Base-by-base conservation (phyloP, 2,797 vertebrate species). In the Cercopithecus petaurista region DNA sequence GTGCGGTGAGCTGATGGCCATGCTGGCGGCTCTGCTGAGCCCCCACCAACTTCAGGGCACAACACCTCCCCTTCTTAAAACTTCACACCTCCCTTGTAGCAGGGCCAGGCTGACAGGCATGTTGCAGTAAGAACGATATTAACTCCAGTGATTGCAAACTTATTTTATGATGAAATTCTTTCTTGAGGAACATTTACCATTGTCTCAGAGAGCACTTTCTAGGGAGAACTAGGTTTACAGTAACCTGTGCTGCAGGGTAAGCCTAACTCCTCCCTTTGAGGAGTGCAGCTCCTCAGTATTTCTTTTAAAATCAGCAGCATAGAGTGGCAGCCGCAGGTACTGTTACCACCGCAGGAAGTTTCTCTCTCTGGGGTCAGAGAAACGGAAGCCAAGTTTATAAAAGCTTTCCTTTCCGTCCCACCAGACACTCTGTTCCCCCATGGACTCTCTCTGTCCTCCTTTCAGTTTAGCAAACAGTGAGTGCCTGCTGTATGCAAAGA, bases 281-380 rank as follows among this genome's bases (percentile, higher is more conserved):
- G 13, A 64, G 13, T 14, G 28, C 59, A 64, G 59, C 28, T 64
- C 13, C 13, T 64, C 28, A 5, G 28, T 64, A 33, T 33, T 36
- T 72, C 19, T 39, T 39, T 39, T 39, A 3, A 19, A 72, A 21
- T 17, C 19, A 22, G 19, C n/a, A 36, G 67, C 8, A 22, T 22
- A 36, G n/a, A 22, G 19, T 11, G n/a, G n/a, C 67, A 36, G 64
- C 33, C 0, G 0, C 64, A 4, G 4, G 15, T n/a, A 17, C 64
- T n/a, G 7, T 67, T 67, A n/a, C 33, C 64, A 67, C 33, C 0
- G 4, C 33, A 19, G 33, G 30, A 30, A 30, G 12, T 30, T n/a
- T n/a, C 33, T 64, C 61, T 67, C 30, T 67, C 64, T 67, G 33
- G 64, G 33, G 64, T n/a, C 33, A 67, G 64, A 67, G 64, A 67